These are phyloP conservation scores for Aphrophora alni DNA, from an alignment of 2,888 invertebrate species.

Conservation along the genomic window DNA sequence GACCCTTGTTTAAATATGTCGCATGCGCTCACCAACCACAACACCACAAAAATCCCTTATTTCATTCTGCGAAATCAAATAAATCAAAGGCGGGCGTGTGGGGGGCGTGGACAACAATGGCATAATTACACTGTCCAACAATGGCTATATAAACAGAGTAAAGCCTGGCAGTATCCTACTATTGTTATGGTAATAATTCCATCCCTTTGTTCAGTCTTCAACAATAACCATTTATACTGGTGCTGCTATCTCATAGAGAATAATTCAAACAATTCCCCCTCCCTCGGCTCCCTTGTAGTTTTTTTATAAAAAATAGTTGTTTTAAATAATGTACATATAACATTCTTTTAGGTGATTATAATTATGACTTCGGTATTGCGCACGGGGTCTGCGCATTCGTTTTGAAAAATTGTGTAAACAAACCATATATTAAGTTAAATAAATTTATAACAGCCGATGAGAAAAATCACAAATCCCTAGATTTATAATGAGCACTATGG, in stretches of 20 bases:
- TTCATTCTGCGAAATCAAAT: slow-evolving; percentile 36
- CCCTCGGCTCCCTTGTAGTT: not conserved
- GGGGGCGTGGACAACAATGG: slow-evolving; percentile 22
- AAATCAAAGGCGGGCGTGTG: slow-evolving; percentile 36
- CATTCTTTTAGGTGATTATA: too few relatives aligned
- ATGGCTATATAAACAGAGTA: slow-evolving; percentile 35
- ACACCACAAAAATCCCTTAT: slow-evolving; percentile 20
- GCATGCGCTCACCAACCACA: not conserved
- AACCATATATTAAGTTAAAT: too few relatives aligned
- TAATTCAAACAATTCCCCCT: slow-evolving; percentile 20
- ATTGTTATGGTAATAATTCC: slow-evolving; percentile 35
- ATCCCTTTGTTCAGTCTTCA: not conserved
- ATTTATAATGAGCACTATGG: too few relatives aligned
- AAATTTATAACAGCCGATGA: too few relatives aligned
- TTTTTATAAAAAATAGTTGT: too few relatives aligned
- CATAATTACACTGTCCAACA: slow-evolving; percentile 33
- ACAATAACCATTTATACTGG: slow-evolving; percentile 24
- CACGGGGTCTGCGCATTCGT: too few relatives aligned
- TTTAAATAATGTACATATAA: too few relatives aligned
- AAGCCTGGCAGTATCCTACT: slow-evolving; percentile 23
- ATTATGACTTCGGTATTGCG: too few relatives aligned
- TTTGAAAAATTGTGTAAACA: too few relatives aligned
- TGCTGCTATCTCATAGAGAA: slow-evolving; percentile 32
- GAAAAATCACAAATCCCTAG: too few relatives aligned
- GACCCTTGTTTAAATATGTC: not conserved